A percentile compares a stretch with the other conserved stretches of the same genome.
These are phyloP conservation scores for Eutrigla gurnardus DNA, from an alignment of 2,797 vertebrate species.

Conservation along the genomic window DNA sequence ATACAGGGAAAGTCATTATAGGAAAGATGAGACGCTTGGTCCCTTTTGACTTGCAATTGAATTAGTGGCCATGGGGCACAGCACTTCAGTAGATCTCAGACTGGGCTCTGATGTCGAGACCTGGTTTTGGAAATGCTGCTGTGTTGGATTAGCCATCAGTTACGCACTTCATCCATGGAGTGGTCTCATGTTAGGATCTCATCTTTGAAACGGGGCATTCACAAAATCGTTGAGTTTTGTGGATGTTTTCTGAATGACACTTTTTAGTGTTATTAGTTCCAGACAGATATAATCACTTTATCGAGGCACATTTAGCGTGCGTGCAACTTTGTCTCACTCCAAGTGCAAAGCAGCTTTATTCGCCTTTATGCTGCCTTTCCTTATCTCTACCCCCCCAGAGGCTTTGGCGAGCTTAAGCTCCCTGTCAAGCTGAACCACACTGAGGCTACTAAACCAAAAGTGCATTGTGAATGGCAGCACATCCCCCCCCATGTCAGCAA, in stretches of 20 bases:
- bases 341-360: slow-evolving; percentile 77
- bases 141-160: slow-evolving; percentile 31
- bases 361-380: slow-evolving; percentile 69
- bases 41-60: slow-evolving; percentile 57
- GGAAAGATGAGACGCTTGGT: slow-evolving; percentile 61
- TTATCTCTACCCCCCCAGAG: slow-evolving; percentile 70
- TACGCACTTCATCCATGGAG: slow-evolving; percentile 12
- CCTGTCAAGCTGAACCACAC: slow-evolving; percentile 59
- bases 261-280: slow-evolving; percentile 34
- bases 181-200: background rate
- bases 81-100: slow-evolving; percentile 31
- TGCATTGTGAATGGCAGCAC: slow-evolving; percentile 45
- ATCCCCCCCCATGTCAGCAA: slow-evolving; percentile 54
- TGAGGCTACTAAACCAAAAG: slow-evolving; percentile 52
- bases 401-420: slow-evolving; percentile 63
- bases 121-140: slow-evolving; percentile 18
- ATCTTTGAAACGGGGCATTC: background rate
- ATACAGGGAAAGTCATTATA: slow-evolving; percentile 58
- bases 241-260: background rate
- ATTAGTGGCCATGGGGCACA: slow-evolving; percentile 32
- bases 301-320: slow-evolving; percentile 50
- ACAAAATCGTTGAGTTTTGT: background rate
- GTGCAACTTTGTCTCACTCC: slow-evolving; percentile 64
- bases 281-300: slow-evolving; percentile 64
- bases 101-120: slow-evolving; percentile 34